Evolutionary conservation across 92 coral and sea anemone genomes (phyloP), one percentile per base, ranked within the genome.

Genomic region (Porites evermanni): DNA sequence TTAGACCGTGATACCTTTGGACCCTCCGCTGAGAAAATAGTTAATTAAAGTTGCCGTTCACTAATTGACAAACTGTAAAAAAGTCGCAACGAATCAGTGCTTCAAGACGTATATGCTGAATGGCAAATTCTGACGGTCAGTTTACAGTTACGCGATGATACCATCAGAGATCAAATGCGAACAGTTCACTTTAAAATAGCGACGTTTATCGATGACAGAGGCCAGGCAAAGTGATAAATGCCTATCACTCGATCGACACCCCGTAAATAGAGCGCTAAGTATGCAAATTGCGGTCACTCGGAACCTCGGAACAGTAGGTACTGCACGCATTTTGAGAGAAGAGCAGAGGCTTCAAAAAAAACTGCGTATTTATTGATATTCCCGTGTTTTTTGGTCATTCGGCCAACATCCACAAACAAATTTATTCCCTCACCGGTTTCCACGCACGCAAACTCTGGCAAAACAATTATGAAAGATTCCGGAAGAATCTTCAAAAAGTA

Each of bases 1-100:
- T 83, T 74, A 61, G 63, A 66, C 51, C 87, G 59, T 53, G 72
- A 61, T 50, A 83, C 19, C 73, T 65, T 52, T 66, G 51, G 80
- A 63, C 87, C 87, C 80, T 83, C 87, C 73, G 32, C 87, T 73
- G 87, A 74, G 87, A 70, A 64, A 63, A 44, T 83, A 64, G 87
- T 63, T 73, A 83, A 83, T 83, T 73, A 83, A 83, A 83, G 79
- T 83, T 83, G 80, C 87, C 74, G 80, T 83, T 61, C 29, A 16
- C 23, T 64, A 83, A 83, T 73, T 61, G 79, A 61, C 65, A 63
- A 74, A 72, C 38, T 24, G 51, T 10, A 23, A 38, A 14, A 65
- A 74, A 83, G 80, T 74, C 64, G 56, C 78, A 7, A 14, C 13
- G 59, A 20, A 56, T 56, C 44, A 38, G 47, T 38, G 47, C 47